Conservation (phyloP, 2,888 invertebrate species). For the Lymantria monacha region DNA sequence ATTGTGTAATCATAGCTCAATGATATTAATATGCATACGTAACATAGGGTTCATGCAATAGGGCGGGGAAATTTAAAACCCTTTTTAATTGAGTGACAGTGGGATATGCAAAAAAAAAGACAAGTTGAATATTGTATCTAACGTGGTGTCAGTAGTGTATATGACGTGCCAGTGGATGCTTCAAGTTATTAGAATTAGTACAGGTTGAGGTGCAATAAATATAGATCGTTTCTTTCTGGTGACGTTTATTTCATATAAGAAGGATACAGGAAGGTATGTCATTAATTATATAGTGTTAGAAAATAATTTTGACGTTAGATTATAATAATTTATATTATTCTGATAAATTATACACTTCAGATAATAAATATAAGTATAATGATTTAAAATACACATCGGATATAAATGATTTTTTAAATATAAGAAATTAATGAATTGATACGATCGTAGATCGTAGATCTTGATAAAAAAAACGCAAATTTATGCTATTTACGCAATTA, state of each 20-base stretch:
- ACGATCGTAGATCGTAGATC: neutral
- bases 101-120: slow-evolving; percentile 56
- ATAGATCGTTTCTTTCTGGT: slow-evolving; percentile 44
- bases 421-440: slow-evolving; percentile 10
- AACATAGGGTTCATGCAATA: slow-evolving; percentile 23
- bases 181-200: slow-evolving; percentile 21
- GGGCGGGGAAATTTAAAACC: slow-evolving; percentile 57
- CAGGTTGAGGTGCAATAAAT: slow-evolving; percentile 28
- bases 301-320: slow-evolving; percentile 13
- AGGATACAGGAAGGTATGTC: slow-evolving; percentile 33
- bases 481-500: too few relatives aligned
- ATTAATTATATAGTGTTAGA: slow-evolving; percentile 15
- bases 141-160: slow-evolving; percentile 55
- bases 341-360: slow-evolving; percentile 9
- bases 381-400: slow-evolving; percentile 10
- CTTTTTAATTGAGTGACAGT: slow-evolving; percentile 54
- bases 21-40: neutral
- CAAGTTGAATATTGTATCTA: slow-evolving; percentile 41
- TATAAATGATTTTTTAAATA: slow-evolving; percentile 17
- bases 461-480: neutral
- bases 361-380: slow-evolving; percentile 15
- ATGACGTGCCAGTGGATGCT: slow-evolving; percentile 51
- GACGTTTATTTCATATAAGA: slow-evolving; percentile 44
- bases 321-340: slow-evolving; percentile 22
- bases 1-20: slow-evolving; percentile 27